Conservation (phyloP, 2,888 invertebrate genomes). For the Euspilapteryx auroguttella region DNA sequence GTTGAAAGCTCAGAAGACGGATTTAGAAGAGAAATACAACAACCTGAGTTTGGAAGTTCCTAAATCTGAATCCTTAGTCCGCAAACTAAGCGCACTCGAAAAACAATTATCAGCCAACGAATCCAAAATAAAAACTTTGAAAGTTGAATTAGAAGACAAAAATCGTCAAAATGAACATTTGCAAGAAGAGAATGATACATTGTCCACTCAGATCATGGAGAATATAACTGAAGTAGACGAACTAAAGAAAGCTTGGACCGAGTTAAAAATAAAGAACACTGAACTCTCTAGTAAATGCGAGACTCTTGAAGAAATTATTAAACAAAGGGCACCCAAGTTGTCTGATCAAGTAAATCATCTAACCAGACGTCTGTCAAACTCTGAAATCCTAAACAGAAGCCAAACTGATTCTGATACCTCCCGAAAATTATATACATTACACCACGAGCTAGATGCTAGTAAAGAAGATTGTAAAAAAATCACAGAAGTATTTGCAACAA, state of each 20-base stretch:
- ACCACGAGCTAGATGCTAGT: slow-evolving; percentile 38
- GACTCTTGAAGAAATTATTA: slow-evolving; percentile 11
- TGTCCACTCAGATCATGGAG: slow-evolving; percentile 63
- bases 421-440: slow-evolving; percentile 39
- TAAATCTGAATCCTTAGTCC: slow-evolving; percentile 20
- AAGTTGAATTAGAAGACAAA: not conserved
- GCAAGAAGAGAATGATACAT: slow-evolving; percentile 51
- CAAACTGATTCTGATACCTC: slow-evolving; percentile 36
- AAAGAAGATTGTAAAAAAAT: slow-evolving; percentile 40
- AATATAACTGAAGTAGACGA: slow-evolving; percentile 55
- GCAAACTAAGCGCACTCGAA: slow-evolving; percentile 23
- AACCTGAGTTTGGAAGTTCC: slow-evolving; percentile 24
- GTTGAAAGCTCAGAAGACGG: slow-evolving; percentile 17
- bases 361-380: no score
- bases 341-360: not conserved
- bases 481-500: slow-evolving; percentile 39
- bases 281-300: slow-evolving; percentile 16
- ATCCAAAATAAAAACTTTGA: slow-evolving; percentile 1
- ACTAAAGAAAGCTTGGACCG: slow-evolving; percentile 25
- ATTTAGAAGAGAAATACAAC: slow-evolving; percentile 25
- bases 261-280: slow-evolving; percentile 5
- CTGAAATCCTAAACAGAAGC: slow-evolving; percentile 34
- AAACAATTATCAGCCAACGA: slow-evolving; percentile 13
- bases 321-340: not conserved
- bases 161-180: slow-evolving; percentile 22